These are phyloP conservation scores for Micoletzkya japonica DNA, from an alignment of 2,888 invertebrate species.

Conservation along the genomic window DNA sequence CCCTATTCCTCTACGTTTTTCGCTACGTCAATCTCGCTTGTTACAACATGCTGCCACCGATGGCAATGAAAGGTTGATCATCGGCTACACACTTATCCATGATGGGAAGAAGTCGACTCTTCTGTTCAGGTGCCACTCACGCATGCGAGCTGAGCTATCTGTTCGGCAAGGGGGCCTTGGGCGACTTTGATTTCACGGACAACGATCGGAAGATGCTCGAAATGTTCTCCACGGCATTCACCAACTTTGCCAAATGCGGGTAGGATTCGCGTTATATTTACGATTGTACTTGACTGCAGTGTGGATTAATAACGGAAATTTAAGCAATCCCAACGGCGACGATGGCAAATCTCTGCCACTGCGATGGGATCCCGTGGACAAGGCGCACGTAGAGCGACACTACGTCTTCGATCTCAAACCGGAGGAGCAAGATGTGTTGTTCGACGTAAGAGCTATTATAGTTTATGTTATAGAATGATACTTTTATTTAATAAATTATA, in stretches of 20 bases:
- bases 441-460: not conserved
- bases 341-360: conserved; percentile 20
- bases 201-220: conserved; percentile 49
- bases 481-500: too few relatives aligned
- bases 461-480: not conserved
- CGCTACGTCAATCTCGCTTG: too few relatives aligned
- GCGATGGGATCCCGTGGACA: conserved; percentile 33
- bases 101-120: too few relatives aligned
- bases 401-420: conserved; percentile 30
- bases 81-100: too few relatives aligned
- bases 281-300: too few relatives aligned
- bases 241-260: conserved; percentile 57
- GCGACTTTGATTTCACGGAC: conserved; percentile 45
- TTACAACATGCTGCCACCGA: too few relatives aligned
- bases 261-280: conserved; percentile 24
- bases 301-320: too few relatives aligned
- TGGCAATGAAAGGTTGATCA: too few relatives aligned
- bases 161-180: conserved; percentile 51
- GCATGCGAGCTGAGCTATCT: conserved; percentile 56
- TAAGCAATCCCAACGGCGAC: conserved; percentile 38
- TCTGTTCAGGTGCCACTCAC: conserved; percentile 55
- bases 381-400: conserved; percentile 34
- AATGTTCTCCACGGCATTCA: conserved; percentile 44
- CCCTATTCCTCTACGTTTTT: too few relatives aligned
- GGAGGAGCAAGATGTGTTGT: conserved; percentile 29